These are phyloP conservation scores for Cremastobaeus sp. DNA, from an alignment of 2,888 invertebrate species.

Conservation along the genomic window DNA sequence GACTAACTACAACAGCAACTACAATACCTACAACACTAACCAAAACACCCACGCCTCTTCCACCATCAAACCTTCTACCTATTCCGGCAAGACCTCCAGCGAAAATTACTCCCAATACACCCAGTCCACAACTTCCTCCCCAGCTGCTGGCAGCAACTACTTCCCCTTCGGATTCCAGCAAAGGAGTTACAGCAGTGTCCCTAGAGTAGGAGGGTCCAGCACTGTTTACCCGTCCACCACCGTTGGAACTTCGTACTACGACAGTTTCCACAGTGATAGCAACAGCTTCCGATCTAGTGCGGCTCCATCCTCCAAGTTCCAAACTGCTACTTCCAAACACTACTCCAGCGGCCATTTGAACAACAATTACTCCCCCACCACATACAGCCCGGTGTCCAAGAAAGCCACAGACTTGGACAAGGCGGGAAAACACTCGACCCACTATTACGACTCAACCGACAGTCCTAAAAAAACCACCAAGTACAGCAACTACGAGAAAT, in stretches of 20 bases:
- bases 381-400: slow-evolving; percentile 75
- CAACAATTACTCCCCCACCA: slow-evolving; percentile 79
- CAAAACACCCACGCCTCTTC: slow-evolving; percentile 64
- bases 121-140: slow-evolving; percentile 69
- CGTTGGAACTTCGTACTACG: slow-evolving; percentile 66
- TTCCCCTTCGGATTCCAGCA: slow-evolving; percentile 70
- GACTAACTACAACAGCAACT: slow-evolving; percentile 63
- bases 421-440: slow-evolving; percentile 64
- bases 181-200: slow-evolving; percentile 73
- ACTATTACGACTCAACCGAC: slow-evolving; percentile 70
- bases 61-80: slow-evolving; percentile 65
- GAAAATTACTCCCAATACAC: slow-evolving; percentile 63
- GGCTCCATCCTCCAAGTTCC: slow-evolving; percentile 68
- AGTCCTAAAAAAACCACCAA: slow-evolving; percentile 71
- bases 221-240: slow-evolving; percentile 68
- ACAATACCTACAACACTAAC: slow-evolving; percentile 60
- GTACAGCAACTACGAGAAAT: slow-evolving; percentile 68
- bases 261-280: slow-evolving; percentile 64
- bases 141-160: slow-evolving; percentile 67
- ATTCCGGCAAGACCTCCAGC: slow-evolving; percentile 64
- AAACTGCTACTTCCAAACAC: slow-evolving; percentile 69
- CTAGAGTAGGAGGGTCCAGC: slow-evolving; percentile 65
- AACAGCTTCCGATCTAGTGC: slow-evolving; percentile 59
- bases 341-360: slow-evolving; percentile 78
- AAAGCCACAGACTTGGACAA: slow-evolving; percentile 66